phyloP scores from a whole-genome alignment of 2,113 vertebrate species.

The Atlantisia rogersi region DNA sequence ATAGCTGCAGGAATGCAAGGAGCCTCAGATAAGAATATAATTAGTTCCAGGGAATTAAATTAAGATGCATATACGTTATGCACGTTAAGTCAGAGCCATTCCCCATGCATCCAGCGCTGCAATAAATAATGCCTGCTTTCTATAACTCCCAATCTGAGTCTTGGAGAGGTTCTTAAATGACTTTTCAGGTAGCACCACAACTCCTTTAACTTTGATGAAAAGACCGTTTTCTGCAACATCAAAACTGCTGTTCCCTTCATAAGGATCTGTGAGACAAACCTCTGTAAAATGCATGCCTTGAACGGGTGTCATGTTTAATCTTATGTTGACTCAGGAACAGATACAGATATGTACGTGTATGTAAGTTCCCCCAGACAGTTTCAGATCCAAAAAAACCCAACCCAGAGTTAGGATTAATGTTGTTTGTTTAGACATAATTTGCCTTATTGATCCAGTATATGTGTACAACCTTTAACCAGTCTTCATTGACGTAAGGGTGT shows the following conservation, averaged over 20 bases:
- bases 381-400: not conserved
- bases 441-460: not conserved
- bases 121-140: too few species aligned
- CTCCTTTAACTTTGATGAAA: not conserved
- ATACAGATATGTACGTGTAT: rapidly evolving
- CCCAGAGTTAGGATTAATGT: not conserved
- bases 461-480: not conserved
- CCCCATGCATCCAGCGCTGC: too few species aligned
- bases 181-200: too few species aligned
- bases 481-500: not conserved
- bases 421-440: not conserved
- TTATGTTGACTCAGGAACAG: not conserved
- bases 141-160: too few species aligned
- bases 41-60: too few species aligned
- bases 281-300: not conserved
- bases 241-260: not conserved
- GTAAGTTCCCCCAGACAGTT: not conserved
- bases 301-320: not conserved
- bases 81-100: too few species aligned
- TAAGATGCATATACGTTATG: too few species aligned
- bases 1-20: not conserved
- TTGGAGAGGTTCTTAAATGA: too few species aligned
- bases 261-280: not conserved
- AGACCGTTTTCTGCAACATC: not conserved
- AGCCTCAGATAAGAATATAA: too few species aligned